Evolutionary conservation across 2,797 vertebrate genomes (phyloP).

Genomic region (Sebastes elongatus): DNA sequence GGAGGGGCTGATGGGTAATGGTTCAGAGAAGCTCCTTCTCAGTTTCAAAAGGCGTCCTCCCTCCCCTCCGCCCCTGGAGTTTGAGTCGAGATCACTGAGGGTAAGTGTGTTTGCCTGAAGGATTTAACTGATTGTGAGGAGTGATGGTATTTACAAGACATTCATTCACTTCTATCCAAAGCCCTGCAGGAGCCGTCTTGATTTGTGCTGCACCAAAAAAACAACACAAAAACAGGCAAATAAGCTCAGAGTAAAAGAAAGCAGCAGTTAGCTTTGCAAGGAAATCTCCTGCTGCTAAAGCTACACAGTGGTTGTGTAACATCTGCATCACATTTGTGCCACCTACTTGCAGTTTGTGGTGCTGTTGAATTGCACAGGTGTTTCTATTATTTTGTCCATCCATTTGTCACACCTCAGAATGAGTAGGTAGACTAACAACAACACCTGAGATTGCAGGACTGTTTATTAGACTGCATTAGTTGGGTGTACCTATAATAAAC

Average conservation of each 20-base stretch:
- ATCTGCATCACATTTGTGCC: neutral
- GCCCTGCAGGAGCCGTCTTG: slow-evolving; percentile 16
- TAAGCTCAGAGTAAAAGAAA: slow-evolving; percentile 4
- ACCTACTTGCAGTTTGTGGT: neutral
- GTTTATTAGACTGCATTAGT: neutral
- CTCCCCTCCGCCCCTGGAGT: slow-evolving; percentile 36
- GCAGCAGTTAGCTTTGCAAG: neutral
- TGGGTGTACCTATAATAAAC: neutral
- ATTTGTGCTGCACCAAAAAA: neutral
- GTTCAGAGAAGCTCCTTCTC: slow-evolving; percentile 72
- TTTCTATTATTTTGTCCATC: neutral
- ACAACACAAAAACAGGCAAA: slow-evolving; percentile 11
- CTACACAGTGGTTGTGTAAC: neutral
- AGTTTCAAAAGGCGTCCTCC: slow-evolving; percentile 59
- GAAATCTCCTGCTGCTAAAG: neutral
- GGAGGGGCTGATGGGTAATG: slow-evolving; percentile 76
- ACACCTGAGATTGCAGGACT: neutral
- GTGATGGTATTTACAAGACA: slow-evolving; percentile 46
- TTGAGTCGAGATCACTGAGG: slow-evolving; percentile 53
- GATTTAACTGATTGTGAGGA: slow-evolving; percentile 57
- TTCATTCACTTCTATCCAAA: slow-evolving; percentile 27
- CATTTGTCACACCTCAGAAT: neutral
- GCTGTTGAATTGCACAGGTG: neutral
- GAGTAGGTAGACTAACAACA: neutral
- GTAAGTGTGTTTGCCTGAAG: slow-evolving; percentile 61